Evolutionary conservation across 2,888 invertebrate species (phyloP).

Genomic region (Coelogynopora nodosa): DNA sequence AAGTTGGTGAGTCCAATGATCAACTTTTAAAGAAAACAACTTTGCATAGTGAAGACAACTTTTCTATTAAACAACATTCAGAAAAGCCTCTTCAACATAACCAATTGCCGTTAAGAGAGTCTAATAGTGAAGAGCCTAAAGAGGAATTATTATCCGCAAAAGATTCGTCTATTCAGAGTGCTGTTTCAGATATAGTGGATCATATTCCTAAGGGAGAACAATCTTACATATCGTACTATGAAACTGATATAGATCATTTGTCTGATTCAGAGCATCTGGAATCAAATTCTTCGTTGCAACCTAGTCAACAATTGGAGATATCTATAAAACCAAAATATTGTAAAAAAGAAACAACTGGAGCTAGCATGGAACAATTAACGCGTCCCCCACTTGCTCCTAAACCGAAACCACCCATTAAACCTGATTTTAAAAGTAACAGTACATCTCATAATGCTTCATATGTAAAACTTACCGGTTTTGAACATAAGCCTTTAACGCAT

Average conservation of each 20-base stretch:
- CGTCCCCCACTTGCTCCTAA: constrained; percentile 1
- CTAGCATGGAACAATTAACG: background rate
- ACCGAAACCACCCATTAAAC: background rate
- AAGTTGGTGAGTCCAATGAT: background rate
- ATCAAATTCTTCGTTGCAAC: too few relatives aligned
- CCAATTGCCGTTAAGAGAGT: background rate
- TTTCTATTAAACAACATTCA: too few relatives aligned
- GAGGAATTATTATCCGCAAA: background rate
- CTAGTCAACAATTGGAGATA: too few relatives aligned
- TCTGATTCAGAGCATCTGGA: too few relatives aligned
- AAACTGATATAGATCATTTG: background rate
- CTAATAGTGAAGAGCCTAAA: background rate
- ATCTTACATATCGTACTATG: background rate
- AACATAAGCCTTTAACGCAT: background rate
- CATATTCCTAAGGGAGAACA: background rate
- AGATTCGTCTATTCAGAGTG: background rate
- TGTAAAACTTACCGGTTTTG: background rate
- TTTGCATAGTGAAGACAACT: too few relatives aligned
- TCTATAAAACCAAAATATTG: too few relatives aligned
- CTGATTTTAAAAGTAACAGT: background rate
- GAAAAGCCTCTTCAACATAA: background rate
- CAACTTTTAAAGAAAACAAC: background rate
- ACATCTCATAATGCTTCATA: background rate
- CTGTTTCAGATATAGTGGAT: background rate
- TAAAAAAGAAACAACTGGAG: background rate